Evolutionary conservation across 2,113 vertebrate species (phyloP), one percentile per base, ranked within the genome.

Genomic region (Epinephelus cyanopodus): DNA sequence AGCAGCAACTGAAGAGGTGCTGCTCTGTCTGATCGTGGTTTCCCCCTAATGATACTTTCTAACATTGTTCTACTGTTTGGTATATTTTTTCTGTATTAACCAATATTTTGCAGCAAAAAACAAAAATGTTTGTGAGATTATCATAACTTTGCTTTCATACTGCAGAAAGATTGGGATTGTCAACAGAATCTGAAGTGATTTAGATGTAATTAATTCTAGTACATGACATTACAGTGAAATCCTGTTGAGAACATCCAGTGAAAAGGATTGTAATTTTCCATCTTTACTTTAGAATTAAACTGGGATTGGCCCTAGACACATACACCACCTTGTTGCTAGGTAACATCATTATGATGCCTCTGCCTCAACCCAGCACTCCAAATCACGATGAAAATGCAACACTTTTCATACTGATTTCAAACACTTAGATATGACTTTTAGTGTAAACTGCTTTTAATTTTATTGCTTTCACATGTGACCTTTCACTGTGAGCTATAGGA

Each of bases 321-420:
- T 89, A 91, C 80, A 90, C 85, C 90, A 91, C 78, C 91, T 89
- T 92, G 95, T 95, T 96, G 95, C 95, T 94, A 94, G 93, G 95
- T 90, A 94, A 95, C 95, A 89, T 93, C 77, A 80, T 74, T 57
- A 63, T 60, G 87, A 92, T 82, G 82, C 74, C 81, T 80, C 81
- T 67, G 81, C 83, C n/a, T 87, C 79, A 65, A 56, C 67, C 62
- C 70, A 79, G 27, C 72, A 72, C 57, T 83, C 37, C 56, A 53
- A 33, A 79, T 77, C 77, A 75, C 82, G 72, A 66, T 60, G 47
- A 67, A 89, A 84, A 78, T 70, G 53, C 15, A 18, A 63, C 15
- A 27, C n/a, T 71, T 77, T 76, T 74, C 54, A 64, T 42, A 65
- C 80, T 50, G 17, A 77, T 79, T 27, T 58, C n/a, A 39, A 39